A percentile compares a stretch with the other conserved stretches of the same genome.
Conservation (phyloP, 2,888 invertebrate species). For the Erannis defoliaria region DNA sequence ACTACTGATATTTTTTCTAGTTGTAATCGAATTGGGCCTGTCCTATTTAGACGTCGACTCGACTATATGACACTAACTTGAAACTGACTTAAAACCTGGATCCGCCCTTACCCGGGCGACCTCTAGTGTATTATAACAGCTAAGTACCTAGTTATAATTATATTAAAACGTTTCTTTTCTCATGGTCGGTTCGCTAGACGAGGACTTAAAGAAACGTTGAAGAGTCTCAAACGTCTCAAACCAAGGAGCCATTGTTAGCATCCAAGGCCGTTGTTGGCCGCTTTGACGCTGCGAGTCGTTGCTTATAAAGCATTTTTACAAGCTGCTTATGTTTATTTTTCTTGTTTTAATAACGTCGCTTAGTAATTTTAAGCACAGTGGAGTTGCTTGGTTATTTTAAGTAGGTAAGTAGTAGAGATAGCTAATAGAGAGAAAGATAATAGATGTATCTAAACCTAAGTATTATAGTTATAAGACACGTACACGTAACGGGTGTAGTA, state of each 20-base stretch:
- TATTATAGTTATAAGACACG: too few relatives aligned
- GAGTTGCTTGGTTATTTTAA: too few relatives aligned
- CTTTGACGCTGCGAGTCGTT: constrained; percentile 13
- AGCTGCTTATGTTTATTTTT: constrained; percentile 3
- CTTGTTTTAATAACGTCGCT: not conserved
- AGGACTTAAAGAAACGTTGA: constrained; percentile 7
- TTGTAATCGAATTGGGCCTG: too few relatives aligned
- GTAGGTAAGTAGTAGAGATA: not conserved
- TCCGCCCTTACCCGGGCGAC: too few relatives aligned
- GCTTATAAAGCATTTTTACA: constrained; percentile 17
- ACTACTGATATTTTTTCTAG: too few relatives aligned
- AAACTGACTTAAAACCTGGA: too few relatives aligned
- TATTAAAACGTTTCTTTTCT: not conserved
- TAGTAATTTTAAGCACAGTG: not conserved
- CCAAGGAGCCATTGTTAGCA: constrained; percentile 21
- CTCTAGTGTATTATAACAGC: too few relatives aligned
- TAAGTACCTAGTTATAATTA: too few relatives aligned
- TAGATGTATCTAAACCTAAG: too few relatives aligned
- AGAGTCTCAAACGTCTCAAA: constrained; percentile 23
- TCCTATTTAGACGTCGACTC: too few relatives aligned
- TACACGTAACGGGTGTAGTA: too few relatives aligned
- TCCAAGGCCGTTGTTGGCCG: constrained; percentile 23
- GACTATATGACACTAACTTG: too few relatives aligned
- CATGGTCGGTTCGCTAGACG: not conserved
- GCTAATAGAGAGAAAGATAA: not conserved